Conservation (phyloP, 1,140 invertebrate species). For the Drosophila watanabei region DNA sequence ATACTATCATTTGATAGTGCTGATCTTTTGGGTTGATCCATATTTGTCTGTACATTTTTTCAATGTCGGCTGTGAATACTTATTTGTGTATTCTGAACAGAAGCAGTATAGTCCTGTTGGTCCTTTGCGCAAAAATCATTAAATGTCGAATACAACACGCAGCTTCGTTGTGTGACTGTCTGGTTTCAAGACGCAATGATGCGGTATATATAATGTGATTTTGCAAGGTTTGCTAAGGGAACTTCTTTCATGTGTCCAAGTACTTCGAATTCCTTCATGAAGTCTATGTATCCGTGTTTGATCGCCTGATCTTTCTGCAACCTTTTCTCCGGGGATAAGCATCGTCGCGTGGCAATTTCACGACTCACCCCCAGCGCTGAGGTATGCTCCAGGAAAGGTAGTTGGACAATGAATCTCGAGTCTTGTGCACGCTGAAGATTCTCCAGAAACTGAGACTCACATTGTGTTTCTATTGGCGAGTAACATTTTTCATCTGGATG, state of each 20-base stretch:
- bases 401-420: not conserved
- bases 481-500: no score
- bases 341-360: not conserved
- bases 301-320: no score
- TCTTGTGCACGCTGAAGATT: not conserved
- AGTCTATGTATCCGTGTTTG: no score
- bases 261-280: no score
- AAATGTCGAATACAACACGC: not conserved
- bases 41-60: not conserved
- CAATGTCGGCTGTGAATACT: not conserved
- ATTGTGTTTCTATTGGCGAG: no score
- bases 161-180: not conserved
- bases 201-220: not conserved
- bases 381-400: not conserved
- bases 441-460: no score
- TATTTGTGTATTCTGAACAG: not conserved
- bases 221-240: not conserved
- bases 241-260: slow-evolving; percentile 71
- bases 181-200: not conserved
- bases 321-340: no score
- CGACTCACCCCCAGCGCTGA: slow-evolving; percentile 1
- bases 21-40: not conserved
- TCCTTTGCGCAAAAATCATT: not conserved
- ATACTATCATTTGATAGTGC: not conserved
- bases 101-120: not conserved